Evolutionary conservation across 2,888 invertebrate species (phyloP).

Genomic region (Lobophora halterata): DNA sequence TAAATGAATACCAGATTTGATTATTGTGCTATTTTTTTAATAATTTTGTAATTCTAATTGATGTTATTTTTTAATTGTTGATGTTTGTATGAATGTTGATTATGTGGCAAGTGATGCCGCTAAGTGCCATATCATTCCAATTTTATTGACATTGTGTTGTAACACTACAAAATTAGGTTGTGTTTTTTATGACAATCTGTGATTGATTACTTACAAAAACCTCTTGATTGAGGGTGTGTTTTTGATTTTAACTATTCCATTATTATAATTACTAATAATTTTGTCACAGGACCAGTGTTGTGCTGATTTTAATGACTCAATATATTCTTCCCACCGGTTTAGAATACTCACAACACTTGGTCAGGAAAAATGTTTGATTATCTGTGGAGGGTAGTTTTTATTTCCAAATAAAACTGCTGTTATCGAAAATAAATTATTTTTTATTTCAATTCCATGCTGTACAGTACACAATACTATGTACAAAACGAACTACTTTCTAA

Average conservation of each 20-base stretch:
- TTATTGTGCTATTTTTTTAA: conserved; percentile 17
- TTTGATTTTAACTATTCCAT: conserved; percentile 19
- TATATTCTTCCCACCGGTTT: conserved; percentile 9
- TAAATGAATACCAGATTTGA: too few species aligned
- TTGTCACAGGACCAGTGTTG: conserved; percentile 8
- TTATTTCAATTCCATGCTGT: conserved; percentile 62
- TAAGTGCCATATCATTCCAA: conserved; percentile 18
- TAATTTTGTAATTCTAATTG: conserved; percentile 19
- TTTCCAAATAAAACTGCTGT: conserved; percentile 52
- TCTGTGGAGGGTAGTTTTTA: conserved; percentile 20
- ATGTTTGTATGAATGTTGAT: conserved; percentile 21
- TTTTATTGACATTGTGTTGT: conserved; percentile 26
- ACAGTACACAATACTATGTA: conserved; percentile 54
- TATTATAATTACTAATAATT: conserved; percentile 8
- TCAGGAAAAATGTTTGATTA: conserved; percentile 1
- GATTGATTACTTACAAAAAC: conserved; percentile 19
- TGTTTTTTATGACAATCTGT: conserved; percentile 19
- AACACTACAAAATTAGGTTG: conserved; percentile 16
- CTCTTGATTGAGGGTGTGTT: conserved; percentile 11
- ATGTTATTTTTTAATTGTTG: conserved; percentile 29
- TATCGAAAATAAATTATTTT: conserved; percentile 73
- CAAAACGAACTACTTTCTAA: conserved; percentile 46
- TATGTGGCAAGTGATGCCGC: conserved; percentile 10
- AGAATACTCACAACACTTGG: conserved; percentile 7
- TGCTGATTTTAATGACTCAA: conserved; percentile 7